Evolutionary conservation across 92 coral and sea anemone species (phyloP), one percentile per base, ranked within the genome.

Genomic region (Phenganax subtilis): DNA sequence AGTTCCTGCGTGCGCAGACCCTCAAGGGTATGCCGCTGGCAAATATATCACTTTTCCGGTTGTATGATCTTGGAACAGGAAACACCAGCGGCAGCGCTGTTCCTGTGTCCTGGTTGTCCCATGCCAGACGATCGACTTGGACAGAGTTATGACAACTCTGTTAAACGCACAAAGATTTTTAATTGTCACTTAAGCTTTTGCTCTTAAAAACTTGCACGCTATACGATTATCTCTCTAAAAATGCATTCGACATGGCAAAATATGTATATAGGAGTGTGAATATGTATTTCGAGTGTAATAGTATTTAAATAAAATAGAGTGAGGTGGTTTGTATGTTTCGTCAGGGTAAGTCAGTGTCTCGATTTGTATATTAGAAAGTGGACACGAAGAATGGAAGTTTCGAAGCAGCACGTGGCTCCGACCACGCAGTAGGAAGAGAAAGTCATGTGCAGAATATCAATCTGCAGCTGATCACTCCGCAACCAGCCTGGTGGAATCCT

Each of bases 41-140:
- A 87, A 76, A 17, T 96, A 96, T 81, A 77, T 89, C 72, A 96
- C 97, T 70, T 72, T 70, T 59, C 97, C 99, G 7, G 97, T 96
- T 76, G 90, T 96, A 93, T 96, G 86, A 91, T 29, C 85, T 37
- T 25, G 11, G 29, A 15, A 73, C 30, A 29, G 44, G 44, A 58
- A 6, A 8, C 71, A 74, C 25, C 16, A 37, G 83, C 25, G 25
- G 25, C 25, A 20, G 25, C 25, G 25, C 25, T 20, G 25, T 20
- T 20, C 25, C 25, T 20, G 25, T 20, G 25, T 37, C 47, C 47
- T 53, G 63, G 14, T 8, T 20, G 28, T 12, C 55, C 17, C 27
- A 62, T 57, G 7, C 72, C 20, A 37, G 16, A 16, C 11, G 55
- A 11, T 11, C 71, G 31, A 1, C 30, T 28, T 65, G 11, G 71